Conservation (phyloP, 2,113 vertebrate genomes). For the Triplophysa siluroides region DNA sequence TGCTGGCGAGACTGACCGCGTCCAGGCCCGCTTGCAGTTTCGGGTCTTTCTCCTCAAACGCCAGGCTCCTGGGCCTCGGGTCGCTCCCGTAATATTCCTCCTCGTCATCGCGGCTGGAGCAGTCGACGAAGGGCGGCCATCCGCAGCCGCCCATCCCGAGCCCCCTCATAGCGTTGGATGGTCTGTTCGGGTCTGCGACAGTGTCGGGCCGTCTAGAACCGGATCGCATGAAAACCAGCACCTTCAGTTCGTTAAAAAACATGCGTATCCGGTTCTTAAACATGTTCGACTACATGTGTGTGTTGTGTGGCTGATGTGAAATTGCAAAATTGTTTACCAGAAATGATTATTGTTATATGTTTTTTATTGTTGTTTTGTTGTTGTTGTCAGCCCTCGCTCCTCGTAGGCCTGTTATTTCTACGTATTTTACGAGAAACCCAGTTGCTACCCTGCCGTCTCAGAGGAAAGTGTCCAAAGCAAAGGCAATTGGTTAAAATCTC, state of each 20-base stretch:
- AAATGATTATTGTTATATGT: slow-evolving; percentile 45
- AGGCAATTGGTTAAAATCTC: slow-evolving; percentile 29
- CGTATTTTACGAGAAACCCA: slow-evolving; percentile 10
- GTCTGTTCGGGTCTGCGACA: slow-evolving; percentile 72
- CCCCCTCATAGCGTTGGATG: slow-evolving; percentile 75
- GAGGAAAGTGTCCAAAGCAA: slow-evolving; percentile 32
- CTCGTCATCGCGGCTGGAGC: slow-evolving; percentile 79
- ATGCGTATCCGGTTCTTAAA: slow-evolving; percentile 96
- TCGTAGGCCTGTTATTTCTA: slow-evolving; percentile 21
- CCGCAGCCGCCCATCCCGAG: slow-evolving; percentile 86
- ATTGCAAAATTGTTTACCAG: background rate
- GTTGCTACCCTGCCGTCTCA: slow-evolving; percentile 18
- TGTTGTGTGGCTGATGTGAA: slow-evolving; percentile 22
- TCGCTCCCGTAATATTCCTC: slow-evolving; percentile 87
- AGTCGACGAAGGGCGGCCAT: slow-evolving; percentile 83
- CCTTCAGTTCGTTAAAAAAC: slow-evolving; percentile 96
- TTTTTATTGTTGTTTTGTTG: slow-evolving; percentile 44
- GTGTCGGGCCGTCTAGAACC: slow-evolving; percentile 81
- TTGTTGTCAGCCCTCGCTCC: background rate
- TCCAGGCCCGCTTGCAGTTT: slow-evolving; percentile 84
- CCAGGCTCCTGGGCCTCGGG: slow-evolving; percentile 79
- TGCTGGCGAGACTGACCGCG: slow-evolving; percentile 85
- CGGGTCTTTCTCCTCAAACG: slow-evolving; percentile 82
- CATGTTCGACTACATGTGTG: slow-evolving; percentile 79
- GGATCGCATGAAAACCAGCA: slow-evolving; percentile 91